A percentile compares a stretch with the other conserved stretches of the same genome.
Conservation (phyloP, 2,113 vertebrate species). For the Microtus montanus region DNA sequence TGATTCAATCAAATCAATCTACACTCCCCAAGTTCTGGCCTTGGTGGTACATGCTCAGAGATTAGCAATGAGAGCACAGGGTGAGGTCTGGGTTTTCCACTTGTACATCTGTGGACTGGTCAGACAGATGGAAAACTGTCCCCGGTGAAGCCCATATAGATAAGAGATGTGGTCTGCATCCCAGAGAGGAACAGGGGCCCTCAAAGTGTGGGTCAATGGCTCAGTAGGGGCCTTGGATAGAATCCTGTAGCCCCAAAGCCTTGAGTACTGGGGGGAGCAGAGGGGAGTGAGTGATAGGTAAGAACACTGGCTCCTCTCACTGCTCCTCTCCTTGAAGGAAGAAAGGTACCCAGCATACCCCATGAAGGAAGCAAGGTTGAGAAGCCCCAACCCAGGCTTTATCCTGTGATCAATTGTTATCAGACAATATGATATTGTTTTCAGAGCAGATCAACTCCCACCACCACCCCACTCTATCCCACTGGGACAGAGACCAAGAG, state of each 20-base stretch:
- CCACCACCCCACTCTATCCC: rapidly evolving
- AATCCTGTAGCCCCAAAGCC: rapidly evolving
- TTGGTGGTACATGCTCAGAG: rapidly evolving
- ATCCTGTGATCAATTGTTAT: rapidly evolving
- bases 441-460: not conserved
- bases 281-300: not conserved
- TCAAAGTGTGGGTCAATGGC: not conserved
- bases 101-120: not conserved
- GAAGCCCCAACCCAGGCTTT: too few relatives aligned
- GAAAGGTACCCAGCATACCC: rapidly evolving
- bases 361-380: rapidly evolving
- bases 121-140: rapidly evolving
- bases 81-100: not conserved
- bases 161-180: rapidly evolving
- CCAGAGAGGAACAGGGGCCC: too few relatives aligned
- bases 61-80: rapidly evolving
- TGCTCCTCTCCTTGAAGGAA: not conserved
- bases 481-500: rapidly evolving
- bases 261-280: rapidly evolving
- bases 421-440: rapidly evolving
- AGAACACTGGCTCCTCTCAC: too few relatives aligned
- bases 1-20: rapidly evolving
- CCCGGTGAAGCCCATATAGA: rapidly evolving
- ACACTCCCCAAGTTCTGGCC: rapidly evolving
- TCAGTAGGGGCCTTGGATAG: too few relatives aligned